phyloP scores from a whole-genome alignment of 2,888 invertebrate genomes.

The Allolobophora icterica region DNA sequence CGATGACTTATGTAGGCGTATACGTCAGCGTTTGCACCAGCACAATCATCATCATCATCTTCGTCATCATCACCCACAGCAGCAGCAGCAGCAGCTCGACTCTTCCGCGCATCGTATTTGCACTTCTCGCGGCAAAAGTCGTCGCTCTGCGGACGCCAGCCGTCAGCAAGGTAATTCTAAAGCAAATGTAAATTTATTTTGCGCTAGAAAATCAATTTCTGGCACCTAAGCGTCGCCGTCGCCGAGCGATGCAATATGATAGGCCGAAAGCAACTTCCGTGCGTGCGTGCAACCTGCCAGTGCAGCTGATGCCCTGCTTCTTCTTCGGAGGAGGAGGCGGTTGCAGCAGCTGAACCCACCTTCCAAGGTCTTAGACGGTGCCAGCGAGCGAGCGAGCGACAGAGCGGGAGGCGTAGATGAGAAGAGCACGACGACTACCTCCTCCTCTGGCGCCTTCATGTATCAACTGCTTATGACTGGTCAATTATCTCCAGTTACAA shows the following conservation, averaged over 20 bases:
- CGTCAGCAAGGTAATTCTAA: slow-evolving; percentile 15
- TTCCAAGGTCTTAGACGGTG: neutral
- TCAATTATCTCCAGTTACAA: slow-evolving; percentile 14
- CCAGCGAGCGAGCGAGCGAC: neutral
- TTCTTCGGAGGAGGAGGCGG: neutral
- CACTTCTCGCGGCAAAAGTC: slow-evolving; percentile 15
- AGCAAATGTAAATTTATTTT: neutral
- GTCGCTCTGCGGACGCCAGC: neutral
- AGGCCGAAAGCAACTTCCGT: neutral
- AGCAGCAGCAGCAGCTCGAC: neutral
- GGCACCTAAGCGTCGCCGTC: neutral
- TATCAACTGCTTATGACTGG: slow-evolving; percentile 18
- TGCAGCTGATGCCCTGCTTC: neutral
- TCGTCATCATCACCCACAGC: neutral
- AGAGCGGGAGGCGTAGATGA: neutral
- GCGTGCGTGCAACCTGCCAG: neutral
- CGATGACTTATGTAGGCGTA: neutral
- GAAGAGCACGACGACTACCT: neutral
- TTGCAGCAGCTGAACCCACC: slow-evolving; percentile 7
- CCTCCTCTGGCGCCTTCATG: neutral
- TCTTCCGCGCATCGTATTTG: neutral
- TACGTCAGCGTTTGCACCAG: neutral
- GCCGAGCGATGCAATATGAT: slow-evolving; percentile 6
- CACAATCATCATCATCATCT: neutral
- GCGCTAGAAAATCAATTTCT: slow-evolving; percentile 25